Conservation (phyloP, 2,113 vertebrate species). For the Eolophus roseicapilla region DNA sequence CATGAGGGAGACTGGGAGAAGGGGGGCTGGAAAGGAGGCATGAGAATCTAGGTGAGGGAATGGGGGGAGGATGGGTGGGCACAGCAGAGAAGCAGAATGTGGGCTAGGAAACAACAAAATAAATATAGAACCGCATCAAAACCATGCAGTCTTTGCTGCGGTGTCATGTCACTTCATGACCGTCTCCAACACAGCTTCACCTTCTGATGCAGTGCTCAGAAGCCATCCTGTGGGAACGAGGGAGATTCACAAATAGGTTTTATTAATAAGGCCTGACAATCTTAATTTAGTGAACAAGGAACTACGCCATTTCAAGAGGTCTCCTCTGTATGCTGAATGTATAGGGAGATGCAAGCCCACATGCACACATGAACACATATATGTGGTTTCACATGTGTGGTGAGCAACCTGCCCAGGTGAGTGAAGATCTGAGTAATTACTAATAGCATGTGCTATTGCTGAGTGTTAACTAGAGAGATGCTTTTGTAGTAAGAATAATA, state of each 20-base stretch:
- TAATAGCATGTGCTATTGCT: neutral
- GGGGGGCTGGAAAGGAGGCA: neutral
- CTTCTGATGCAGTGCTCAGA: slow-evolving; percentile 18
- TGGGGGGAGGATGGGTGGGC: neutral
- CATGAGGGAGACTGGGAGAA: slow-evolving; percentile 22
- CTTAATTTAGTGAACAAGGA: neutral
- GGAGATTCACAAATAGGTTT: slow-evolving; percentile 28
- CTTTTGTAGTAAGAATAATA: neutral
- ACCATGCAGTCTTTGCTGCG: neutral
- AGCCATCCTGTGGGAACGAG: neutral
- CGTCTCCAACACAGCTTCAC: neutral
- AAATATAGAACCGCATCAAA: neutral
- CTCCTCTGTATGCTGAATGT: neutral
- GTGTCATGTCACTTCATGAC: neutral
- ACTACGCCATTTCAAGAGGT: neutral
- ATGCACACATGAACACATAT: neutral
- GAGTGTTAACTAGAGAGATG: neutral
- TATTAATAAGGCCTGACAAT: slow-evolving; percentile 40
- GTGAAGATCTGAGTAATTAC: neutral
- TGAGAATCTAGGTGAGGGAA: neutral
- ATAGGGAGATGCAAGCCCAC: neutral
- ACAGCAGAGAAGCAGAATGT: neutral
- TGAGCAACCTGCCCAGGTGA: neutral
- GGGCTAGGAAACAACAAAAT: neutral
- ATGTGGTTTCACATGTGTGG: neutral